Base-by-base conservation (phyloP, 1,140 invertebrate genomes). In the Pristionchus pacificus region DNA sequence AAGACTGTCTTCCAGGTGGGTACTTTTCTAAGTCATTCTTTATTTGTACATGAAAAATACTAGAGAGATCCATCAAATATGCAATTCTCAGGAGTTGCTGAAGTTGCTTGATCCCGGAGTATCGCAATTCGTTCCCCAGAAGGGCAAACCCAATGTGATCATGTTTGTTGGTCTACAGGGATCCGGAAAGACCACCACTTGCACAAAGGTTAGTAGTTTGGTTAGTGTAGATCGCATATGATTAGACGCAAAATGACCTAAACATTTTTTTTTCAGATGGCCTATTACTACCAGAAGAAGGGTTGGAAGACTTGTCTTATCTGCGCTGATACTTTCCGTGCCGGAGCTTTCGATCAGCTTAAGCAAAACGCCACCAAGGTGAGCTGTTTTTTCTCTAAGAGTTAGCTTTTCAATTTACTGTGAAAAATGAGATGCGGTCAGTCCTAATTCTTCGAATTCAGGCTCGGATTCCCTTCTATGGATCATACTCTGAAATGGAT, bases 141-240 rank as follows among this genome's bases (percentile, higher is more conserved):
- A 98, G 89, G 95, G 93, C 57, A 90, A 91, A 82, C 89, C 92
- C 60, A 99, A 98, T 87, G 87, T 99, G 15, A 94, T 99, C 76
- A 99, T 99, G 97, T 99, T 99, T 89, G 97, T 99, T 69, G 97
- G 97, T 84, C 88, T 99, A 1, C 96, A 89, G 78, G 97, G 97
- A 76, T 95, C 94, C 74, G 97, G 97, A 80, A 99, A 99, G 89
- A 99, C 97, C 1, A 99, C 97, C 55, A 97, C 95, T 28, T 99
- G 97, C 89, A 98, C 96, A 78, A 99, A 99, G 82, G 87, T 88
- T 77, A 10, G 65, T 33, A 14, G 6, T 49, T 49, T 49, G n/a
- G n/a, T n/a, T n/a, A n/a, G n/a, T n/a, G n/a, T n/a, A n/a, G n/a
- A n/a, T n/a, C n/a, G n/a, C n/a, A n/a, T n/a, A n/a, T n/a, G n/a